Conservation (phyloP, 2,888 invertebrate genomes). For the Cosmopolites sordidus region DNA sequence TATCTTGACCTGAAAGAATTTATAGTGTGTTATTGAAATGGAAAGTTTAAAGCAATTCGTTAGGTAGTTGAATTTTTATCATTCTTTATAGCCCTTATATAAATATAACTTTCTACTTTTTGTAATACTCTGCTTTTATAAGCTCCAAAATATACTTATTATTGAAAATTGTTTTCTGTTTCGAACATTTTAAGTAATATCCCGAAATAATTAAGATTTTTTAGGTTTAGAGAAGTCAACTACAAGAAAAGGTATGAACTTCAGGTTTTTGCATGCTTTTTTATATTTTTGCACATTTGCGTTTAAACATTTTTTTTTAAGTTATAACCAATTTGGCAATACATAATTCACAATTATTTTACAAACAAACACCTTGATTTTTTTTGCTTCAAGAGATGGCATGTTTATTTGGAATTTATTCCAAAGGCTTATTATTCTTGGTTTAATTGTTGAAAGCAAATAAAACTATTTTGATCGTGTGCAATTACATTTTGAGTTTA, state of each 20-base stretch:
- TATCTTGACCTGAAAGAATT: slow-evolving; percentile 1
- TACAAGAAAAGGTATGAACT: slow-evolving; percentile 22
- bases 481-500: too few relatives aligned
- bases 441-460: too few relatives aligned
- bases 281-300: slow-evolving; percentile 10
- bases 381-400: too few relatives aligned
- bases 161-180: neutral
- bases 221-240: neutral
- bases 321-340: too few relatives aligned
- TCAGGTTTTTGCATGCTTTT: slow-evolving; percentile 27
- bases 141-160: slow-evolving; percentile 16
- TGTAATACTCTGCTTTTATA: slow-evolving; percentile 31
- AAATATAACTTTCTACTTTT: slow-evolving; percentile 9
- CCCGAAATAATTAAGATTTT: neutral
- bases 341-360: too few relatives aligned
- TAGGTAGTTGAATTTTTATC: slow-evolving; percentile 36
- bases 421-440: too few relatives aligned
- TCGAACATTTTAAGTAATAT: neutral
- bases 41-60: slow-evolving; percentile 30
- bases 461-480: too few relatives aligned
- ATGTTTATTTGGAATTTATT: too few relatives aligned
- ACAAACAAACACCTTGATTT: too few relatives aligned
- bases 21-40: slow-evolving; percentile 32
- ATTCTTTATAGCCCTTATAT: slow-evolving; percentile 30
- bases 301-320: too few relatives aligned